Evolutionary conservation across 2,797 vertebrate genomes (phyloP).

Genomic region (Melanotaenia nigrans): DNA sequence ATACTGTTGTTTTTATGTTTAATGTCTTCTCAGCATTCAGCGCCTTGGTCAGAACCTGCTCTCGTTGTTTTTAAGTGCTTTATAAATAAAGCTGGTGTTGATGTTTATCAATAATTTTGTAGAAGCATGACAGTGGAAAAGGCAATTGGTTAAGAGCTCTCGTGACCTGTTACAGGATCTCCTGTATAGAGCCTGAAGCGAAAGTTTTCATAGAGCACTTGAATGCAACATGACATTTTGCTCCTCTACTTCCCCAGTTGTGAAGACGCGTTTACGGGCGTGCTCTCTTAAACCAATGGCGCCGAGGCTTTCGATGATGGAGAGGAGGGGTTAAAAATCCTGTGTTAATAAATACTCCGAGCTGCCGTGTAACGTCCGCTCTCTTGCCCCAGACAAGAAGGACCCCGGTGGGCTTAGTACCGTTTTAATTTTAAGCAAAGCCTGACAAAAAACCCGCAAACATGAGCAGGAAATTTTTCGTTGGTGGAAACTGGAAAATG

Average conservation of each 20-base stretch:
- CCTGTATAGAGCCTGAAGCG: neutral
- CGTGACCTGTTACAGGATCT: neutral
- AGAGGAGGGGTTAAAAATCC: slow-evolving; percentile 63
- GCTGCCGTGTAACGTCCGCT: slow-evolving; percentile 32
- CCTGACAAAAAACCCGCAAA: slow-evolving; percentile 33
- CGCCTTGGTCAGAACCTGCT: too few relatives aligned
- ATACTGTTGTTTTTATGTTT: neutral
- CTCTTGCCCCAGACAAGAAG: slow-evolving; percentile 38
- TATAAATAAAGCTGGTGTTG: too few relatives aligned
- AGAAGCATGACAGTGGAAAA: too few relatives aligned
- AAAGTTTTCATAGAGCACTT: neutral
- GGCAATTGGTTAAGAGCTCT: too few relatives aligned
- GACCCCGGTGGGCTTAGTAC: neutral
- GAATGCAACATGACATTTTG: slow-evolving; percentile 71
- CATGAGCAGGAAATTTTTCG: slow-evolving; percentile 97
- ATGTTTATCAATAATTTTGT: too few relatives aligned
- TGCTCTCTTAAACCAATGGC: slow-evolving; percentile 69
- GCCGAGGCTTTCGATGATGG: neutral
- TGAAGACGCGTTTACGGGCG: slow-evolving; percentile 55
- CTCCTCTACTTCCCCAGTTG: slow-evolving; percentile 55
- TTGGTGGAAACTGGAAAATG: slow-evolving; percentile 99
- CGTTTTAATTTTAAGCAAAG: neutral
- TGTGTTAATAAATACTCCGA: slow-evolving; percentile 65
- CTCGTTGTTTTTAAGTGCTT: too few relatives aligned
- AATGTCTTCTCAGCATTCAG: neutral